Conservation (phyloP, 1,140 invertebrate species). For the Conopomorpha cramerella region DNA sequence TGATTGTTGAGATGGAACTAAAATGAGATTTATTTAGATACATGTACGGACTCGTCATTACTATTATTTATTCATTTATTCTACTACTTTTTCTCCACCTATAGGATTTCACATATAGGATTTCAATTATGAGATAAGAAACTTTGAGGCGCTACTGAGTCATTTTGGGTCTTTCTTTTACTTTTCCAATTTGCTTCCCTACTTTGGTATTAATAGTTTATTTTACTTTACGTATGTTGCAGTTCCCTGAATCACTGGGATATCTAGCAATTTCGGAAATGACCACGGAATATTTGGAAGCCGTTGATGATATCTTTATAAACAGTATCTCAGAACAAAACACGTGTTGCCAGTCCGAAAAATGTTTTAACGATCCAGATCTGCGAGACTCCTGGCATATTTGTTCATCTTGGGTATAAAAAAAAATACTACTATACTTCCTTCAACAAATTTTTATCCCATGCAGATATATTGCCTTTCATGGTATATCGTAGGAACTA, state of each 20-base stretch:
- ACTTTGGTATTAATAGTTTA: no score
- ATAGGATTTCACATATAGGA: neutral
- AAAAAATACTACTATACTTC: conserved; percentile 1
- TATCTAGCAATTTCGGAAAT: conserved; percentile 32
- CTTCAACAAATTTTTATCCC: neutral
- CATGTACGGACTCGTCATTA: no score
- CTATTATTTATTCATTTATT: conserved; percentile 1
- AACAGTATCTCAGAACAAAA: conserved; percentile 20
- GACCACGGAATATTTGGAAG: conserved; percentile 33
- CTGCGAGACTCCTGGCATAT: conserved; percentile 36
- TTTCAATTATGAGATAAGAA: no score
- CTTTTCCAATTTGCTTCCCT: no score
- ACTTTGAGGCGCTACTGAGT: no score
- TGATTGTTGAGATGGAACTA: no score
- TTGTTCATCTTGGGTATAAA: conserved; percentile 32
- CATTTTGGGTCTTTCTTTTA: no score
- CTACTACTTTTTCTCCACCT: conserved; percentile 3
- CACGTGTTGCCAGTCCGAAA: conserved; percentile 28
- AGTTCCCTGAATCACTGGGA: conserved; percentile 24
- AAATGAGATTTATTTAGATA: no score
- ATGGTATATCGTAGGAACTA: no score
- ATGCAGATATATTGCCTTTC: no score
- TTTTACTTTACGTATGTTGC: no score
- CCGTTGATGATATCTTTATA: conserved; percentile 25
- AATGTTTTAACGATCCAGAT: conserved; percentile 36